Conservation (phyloP, 1,140 invertebrate genomes). For the Pissodes strobi region DNA sequence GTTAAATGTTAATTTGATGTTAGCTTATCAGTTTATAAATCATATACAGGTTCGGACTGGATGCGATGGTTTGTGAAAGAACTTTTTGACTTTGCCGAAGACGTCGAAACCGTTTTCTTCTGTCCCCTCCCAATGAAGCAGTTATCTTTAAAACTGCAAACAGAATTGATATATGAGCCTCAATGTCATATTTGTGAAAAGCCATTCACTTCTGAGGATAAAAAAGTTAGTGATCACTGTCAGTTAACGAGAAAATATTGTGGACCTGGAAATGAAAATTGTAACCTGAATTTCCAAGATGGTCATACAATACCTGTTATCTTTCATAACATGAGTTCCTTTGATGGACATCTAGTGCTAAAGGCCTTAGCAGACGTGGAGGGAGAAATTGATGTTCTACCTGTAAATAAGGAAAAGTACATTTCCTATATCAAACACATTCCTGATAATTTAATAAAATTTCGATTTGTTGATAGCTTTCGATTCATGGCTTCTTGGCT, state of each 20-base stretch:
- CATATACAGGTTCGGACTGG: conserved; percentile 34
- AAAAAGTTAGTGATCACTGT: conserved; percentile 17
- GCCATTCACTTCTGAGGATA: conserved; percentile 12
- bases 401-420: conserved; percentile 37
- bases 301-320: conserved; percentile 36
- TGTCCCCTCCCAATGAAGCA: conserved; percentile 31
- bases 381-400: conserved; percentile 23
- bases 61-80: conserved; percentile 34
- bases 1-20: conserved; percentile 21
- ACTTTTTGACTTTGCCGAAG: conserved; percentile 27
- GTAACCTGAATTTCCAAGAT: conserved; percentile 52
- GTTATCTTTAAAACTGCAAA: background rate
- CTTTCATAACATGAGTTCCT: conserved; percentile 35
- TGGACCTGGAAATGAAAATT: conserved; percentile 46
- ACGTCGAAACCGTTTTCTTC: conserved; percentile 31
- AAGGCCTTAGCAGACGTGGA: conserved; percentile 12
- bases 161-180: background rate
- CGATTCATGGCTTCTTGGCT: conserved; percentile 23
- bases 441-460: background rate
- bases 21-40: conserved; percentile 45
- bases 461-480: conserved; percentile 33
- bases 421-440: conserved; percentile 2
- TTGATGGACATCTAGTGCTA: conserved; percentile 34
- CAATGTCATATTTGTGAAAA: conserved; percentile 48
- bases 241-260: conserved; percentile 48